Evolutionary conservation across 2,113 vertebrate species (phyloP).

Genomic region (Mesocricetus auratus): DNA sequence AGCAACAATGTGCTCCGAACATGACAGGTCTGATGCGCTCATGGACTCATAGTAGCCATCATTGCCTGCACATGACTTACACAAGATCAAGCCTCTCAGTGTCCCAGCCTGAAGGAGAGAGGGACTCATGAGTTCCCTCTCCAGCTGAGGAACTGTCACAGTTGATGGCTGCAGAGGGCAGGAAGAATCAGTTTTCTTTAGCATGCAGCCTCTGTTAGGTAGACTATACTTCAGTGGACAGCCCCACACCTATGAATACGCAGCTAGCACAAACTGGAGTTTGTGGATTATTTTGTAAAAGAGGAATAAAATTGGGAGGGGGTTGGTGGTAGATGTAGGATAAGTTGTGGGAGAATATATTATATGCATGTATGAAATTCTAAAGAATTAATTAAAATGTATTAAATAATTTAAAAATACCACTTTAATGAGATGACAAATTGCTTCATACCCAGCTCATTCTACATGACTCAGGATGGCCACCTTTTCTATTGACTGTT

Average conservation of each 20-base stretch:
- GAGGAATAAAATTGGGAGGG: background rate
- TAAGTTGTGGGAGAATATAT: background rate
- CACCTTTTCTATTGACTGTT: background rate
- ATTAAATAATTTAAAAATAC: background rate
- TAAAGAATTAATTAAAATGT: background rate
- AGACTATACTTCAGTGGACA: background rate
- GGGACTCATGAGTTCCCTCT: background rate
- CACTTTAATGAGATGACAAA: slow-evolving; percentile 46
- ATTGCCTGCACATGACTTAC: background rate
- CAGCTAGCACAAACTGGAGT: background rate
- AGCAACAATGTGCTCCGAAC: background rate
- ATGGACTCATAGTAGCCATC: background rate
- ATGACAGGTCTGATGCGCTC: background rate
- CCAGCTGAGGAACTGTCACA: background rate
- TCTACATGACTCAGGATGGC: background rate
- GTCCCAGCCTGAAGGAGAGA: background rate
- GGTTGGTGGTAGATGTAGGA: background rate
- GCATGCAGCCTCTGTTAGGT: background rate
- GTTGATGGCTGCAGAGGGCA: background rate
- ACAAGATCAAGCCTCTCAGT: background rate
- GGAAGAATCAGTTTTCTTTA: background rate
- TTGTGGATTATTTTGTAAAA: background rate
- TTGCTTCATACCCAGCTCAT: slow-evolving; percentile 15
- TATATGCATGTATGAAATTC: background rate
- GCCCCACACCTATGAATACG: background rate